phyloP scores from a whole-genome alignment of 1,140 invertebrate species.

The Hormaphis cornu region DNA sequence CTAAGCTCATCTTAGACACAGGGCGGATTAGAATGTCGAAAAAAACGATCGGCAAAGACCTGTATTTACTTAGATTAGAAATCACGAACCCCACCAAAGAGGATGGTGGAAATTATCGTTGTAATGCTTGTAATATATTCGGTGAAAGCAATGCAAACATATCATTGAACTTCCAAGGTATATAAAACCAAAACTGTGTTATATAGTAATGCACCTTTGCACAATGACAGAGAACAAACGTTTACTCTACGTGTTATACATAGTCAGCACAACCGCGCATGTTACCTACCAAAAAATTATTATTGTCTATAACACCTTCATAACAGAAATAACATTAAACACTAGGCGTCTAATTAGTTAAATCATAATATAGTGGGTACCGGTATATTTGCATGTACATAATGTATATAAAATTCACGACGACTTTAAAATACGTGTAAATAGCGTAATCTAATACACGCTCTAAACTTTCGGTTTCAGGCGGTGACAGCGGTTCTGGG shows the following conservation, averaged over 20 bases:
- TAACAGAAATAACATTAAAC: too few relatives aligned
- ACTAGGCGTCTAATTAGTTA: too few relatives aligned
- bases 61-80: conserved; percentile 80
- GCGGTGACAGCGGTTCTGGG: conserved; percentile 77
- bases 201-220: neutral
- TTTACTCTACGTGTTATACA: neutral
- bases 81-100: conserved; percentile 86
- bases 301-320: too few relatives aligned
- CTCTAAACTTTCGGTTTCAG: conserved; percentile 49
- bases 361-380: too few relatives aligned
- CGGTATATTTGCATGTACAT: too few relatives aligned
- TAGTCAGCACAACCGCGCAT: conserved; percentile 6
- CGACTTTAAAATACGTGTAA: neutral
- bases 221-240: neutral
- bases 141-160: conserved; percentile 99
- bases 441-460: too few relatives aligned
- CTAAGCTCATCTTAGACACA: conserved; percentile 68
- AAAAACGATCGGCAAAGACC: conserved; percentile 77
- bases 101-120: conserved; percentile 96
- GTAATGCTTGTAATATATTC: conserved; percentile 95
- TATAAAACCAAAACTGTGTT: conserved; percentile 35
- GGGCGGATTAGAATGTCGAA: conserved; percentile 75
- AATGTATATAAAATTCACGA: too few relatives aligned
- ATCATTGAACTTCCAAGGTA: conserved; percentile 98
- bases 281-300: too few relatives aligned